A percentile compares a stretch with the other conserved stretches of the same genome.
Evolutionary conservation across 1,140 invertebrate genomes (phyloP).

Genomic region (Stegodyphus dumicola): DNA sequence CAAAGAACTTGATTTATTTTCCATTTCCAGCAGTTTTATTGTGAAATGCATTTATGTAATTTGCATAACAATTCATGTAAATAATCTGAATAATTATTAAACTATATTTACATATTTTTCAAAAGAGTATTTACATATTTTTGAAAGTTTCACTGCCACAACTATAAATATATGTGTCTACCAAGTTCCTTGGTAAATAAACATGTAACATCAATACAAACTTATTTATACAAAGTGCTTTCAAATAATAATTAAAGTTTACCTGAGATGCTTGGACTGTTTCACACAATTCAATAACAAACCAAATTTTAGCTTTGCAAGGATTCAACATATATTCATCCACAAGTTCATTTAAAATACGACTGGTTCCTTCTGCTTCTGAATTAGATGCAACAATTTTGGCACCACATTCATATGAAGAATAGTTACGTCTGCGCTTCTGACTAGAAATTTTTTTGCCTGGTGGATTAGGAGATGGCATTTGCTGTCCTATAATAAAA

Average conservation of each 20-base stretch:
- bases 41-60: too few species aligned
- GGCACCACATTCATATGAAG: slow-evolving; percentile 95
- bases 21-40: too few species aligned
- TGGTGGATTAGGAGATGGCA: slow-evolving; percentile 44
- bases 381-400: slow-evolving; percentile 93
- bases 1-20: too few species aligned
- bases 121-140: too few species aligned
- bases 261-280: slow-evolving; percentile 90
- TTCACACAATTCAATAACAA: slow-evolving; percentile 97
- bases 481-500: slow-evolving; percentile 36
- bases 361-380: slow-evolving; percentile 84
- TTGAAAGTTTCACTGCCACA: too few species aligned
- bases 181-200: not conserved
- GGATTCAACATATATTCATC: slow-evolving; percentile 99
- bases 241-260: not conserved
- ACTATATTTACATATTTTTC: too few species aligned
- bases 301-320: slow-evolving; percentile 87
- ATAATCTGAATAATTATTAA: too few species aligned
- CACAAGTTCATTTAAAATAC: slow-evolving; percentile 83
- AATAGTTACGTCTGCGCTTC: slow-evolving; percentile 82
- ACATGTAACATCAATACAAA: not conserved
- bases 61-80: too few species aligned
- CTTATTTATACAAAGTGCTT: not conserved
- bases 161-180: too few species aligned
- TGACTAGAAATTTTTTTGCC: slow-evolving; percentile 63